Conservation (phyloP, 2,888 invertebrate genomes). For the Scaptomyza tumidula region DNA sequence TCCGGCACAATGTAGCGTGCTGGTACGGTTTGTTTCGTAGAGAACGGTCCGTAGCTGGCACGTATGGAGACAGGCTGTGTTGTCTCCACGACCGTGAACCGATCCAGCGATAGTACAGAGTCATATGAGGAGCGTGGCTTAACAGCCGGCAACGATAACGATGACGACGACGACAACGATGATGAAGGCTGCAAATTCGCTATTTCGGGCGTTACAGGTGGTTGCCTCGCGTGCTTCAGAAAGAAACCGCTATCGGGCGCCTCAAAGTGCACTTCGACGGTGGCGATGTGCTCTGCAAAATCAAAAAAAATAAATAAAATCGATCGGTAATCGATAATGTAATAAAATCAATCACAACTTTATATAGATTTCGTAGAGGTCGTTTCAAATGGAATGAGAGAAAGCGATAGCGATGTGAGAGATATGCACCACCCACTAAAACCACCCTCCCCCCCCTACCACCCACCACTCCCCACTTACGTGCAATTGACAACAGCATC, state of each 20-base stretch:
- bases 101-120: slow-evolving; percentile 92
- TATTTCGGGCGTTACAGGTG: slow-evolving; percentile 85
- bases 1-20: slow-evolving; percentile 94
- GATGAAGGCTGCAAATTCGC: slow-evolving; percentile 70
- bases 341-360: slow-evolving; percentile 9
- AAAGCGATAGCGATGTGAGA: neutral
- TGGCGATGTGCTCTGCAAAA: slow-evolving; percentile 88
- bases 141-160: slow-evolving; percentile 66
- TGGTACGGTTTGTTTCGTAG: slow-evolving; percentile 97
- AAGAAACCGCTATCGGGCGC: slow-evolving; percentile 96
- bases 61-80: slow-evolving; percentile 95
- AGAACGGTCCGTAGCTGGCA: slow-evolving; percentile 97
- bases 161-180: slow-evolving; percentile 42
- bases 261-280: slow-evolving; percentile 96
- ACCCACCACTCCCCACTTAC: slow-evolving; percentile 62
- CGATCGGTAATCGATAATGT: slow-evolving; percentile 5
- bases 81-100: slow-evolving; percentile 96
- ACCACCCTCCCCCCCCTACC: neutral
- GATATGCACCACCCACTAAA: neutral
- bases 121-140: slow-evolving; percentile 84
- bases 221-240: slow-evolving; percentile 92
- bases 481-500: slow-evolving; percentile 68
- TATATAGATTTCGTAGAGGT: neutral
- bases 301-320: neutral
- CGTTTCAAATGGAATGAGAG: neutral